Base-by-base conservation (phyloP, 2,113 vertebrate genomes). In the Vidua macroura region DNA sequence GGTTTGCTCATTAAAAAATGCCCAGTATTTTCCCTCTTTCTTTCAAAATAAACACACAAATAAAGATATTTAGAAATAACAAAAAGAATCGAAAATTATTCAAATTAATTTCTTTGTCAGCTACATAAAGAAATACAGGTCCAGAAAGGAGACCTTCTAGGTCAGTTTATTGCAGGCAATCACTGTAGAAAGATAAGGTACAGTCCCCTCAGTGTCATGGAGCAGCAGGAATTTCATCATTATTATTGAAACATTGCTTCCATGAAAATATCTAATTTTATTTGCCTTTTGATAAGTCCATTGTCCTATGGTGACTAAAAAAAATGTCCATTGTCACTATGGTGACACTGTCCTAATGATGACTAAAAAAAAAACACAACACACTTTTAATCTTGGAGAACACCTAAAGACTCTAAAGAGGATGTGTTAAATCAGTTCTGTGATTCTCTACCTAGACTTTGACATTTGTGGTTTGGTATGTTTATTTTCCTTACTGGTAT, bases 291-390 rank as follows among this genome's bases (percentile, higher is more conserved):
- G 16, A 8, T 62, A 67, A n/a, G 16, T 21, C 39, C 24, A 15
- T 37, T 28, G 5, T 62, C 88, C 46, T 83, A 37, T 12, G 14
- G 22, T 41, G 41, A 78, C 60, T 30, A 7, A 49, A 69, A 72
- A 35, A 44, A 8, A 1, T 0, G 16, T 21, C 39, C 24, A 15
- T 37, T 28, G 5, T 62, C 88, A 35, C 46, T 83, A 37, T 12
- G 14, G 22, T 41, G 41, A 78, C 60, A 35, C 35, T 35, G 35
- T 35, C 35, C 35, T 35, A 35, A 35, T 35, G 35, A 35, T 35
- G 35, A 35, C 35, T 35, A 25, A 7, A 49, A 69, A 72, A 35
- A 44, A 8, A 1, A 0, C 0, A 7, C n/a, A 63, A 11, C 4
- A 49, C 5, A 23, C 7, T 43, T 80, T 44, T 28, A 12, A 56